Base-by-base conservation (phyloP, 2,797 vertebrate species). In the Mormyrops attenuatus region DNA sequence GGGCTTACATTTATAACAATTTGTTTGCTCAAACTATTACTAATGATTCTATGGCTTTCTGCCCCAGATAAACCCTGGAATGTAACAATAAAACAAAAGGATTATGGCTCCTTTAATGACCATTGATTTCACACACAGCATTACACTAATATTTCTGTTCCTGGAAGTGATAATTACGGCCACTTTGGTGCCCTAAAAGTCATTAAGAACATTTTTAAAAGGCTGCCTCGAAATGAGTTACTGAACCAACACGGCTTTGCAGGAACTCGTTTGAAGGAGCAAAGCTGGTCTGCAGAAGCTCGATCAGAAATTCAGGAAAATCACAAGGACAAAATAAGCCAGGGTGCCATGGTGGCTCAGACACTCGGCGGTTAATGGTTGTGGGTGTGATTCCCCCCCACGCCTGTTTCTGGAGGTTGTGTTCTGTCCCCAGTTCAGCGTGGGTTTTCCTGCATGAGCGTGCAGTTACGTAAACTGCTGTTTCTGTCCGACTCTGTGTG, bases 191-290 rank as follows among this genome's bases (percentile, higher is more conserved):
- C 41, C 44, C 22, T 66, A 88, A 44, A 47, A 88, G 87, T 69
- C 87, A 88, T 88, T 88, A 88, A 88, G 52, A 88, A 60, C 87
- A 88, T 88, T 88, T 88, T 41, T 7, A 34, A 87, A 60, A 87
- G 86, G 52, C 34, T 44, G 30, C 38, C 34, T 57, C 53, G 38
- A 60, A 60, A 87, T 41, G 52, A 57, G 17, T 80, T 44, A 80
- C 44, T 85, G 84, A 52, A 85, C 1, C 47, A 26, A 13, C 80
- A 50, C 47, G 22, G 69, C 38, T 77, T 77, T 7, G 34, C 34
- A 0, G 69, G 69, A 17, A 77, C 26, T 41, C 17, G 34, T 80
- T 7, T 20, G 17, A 8, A 44, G 73, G 6, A 80, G 5, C 17
- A 1, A 80, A 3, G 15, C 38, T 1, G 38, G 15, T 1, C 20